phyloP scores from a whole-genome alignment of 1,140 invertebrate genomes.

The Heliconius hermathena region DNA sequence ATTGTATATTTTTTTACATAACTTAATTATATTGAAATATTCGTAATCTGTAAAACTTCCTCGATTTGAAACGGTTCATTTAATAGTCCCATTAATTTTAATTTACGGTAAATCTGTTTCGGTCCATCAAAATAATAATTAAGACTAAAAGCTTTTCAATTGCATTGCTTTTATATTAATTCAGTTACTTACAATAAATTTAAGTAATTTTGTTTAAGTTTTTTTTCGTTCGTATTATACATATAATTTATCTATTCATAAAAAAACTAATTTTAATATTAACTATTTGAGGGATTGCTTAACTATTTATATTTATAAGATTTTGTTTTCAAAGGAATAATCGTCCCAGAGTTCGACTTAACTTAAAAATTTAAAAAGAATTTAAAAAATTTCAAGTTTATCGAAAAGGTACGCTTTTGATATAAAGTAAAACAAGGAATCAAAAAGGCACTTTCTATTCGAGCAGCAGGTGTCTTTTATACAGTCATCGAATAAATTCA shows the following conservation, averaged over 20 bases:
- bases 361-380: background rate
- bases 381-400: background rate
- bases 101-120: slow-evolving; percentile 26
- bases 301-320: too few relatives aligned
- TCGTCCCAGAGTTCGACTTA: background rate
- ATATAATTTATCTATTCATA: too few relatives aligned
- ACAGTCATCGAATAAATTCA: slow-evolving; percentile 2
- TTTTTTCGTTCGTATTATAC: background rate
- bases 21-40: background rate
- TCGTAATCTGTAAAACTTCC: background rate
- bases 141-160: slow-evolving; percentile 25
- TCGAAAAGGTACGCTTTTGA: background rate
- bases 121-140: slow-evolving; percentile 22
- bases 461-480: slow-evolving; percentile 1
- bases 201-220: background rate
- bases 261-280: too few relatives aligned
- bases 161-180: slow-evolving; percentile 17
- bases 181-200: background rate
- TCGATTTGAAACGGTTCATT: slow-evolving; percentile 6
- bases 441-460: slow-evolving; percentile 9
- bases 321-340: too few relatives aligned
- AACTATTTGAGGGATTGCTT: background rate
- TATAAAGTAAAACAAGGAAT: background rate
- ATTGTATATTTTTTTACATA: background rate
- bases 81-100: slow-evolving; percentile 21